Percentiles rank a stretch among this genome's conserved stretches.
phyloP scores from a whole-genome alignment of 2,113 vertebrate genomes.

The Mellivora capensis region DNA sequence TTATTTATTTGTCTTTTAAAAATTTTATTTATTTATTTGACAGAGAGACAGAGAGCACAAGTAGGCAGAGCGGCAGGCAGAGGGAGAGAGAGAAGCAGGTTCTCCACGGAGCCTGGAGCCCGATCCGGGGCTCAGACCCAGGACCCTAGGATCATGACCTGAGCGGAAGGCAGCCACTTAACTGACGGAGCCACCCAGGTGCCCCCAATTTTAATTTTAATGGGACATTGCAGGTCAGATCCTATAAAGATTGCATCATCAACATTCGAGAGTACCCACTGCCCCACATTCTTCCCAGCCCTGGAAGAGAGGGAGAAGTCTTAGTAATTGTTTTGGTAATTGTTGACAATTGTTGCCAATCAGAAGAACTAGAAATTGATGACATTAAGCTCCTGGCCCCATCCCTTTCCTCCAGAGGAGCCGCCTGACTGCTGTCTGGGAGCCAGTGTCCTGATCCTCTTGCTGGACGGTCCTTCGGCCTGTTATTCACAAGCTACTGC shows the following conservation, averaged over 20 bases:
- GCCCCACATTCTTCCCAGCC: neutral
- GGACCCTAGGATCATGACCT: no score
- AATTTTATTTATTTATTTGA: no score
- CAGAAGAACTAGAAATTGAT: neutral
- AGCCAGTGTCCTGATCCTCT: no score
- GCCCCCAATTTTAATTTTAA: neutral
- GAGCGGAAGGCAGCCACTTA: no score
- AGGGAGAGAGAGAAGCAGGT: no score
- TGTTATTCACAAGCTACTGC: accelerated
- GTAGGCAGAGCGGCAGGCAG: no score
- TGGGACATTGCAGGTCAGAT: neutral
- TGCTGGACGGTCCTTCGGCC: neutral
- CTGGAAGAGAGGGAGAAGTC: no score
- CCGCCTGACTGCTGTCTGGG: neutral
- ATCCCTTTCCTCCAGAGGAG: neutral
- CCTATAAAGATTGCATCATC: neutral
- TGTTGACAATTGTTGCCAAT: neutral
- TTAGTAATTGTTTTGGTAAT: neutral
- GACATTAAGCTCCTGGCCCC: neutral
- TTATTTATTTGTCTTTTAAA: no score
- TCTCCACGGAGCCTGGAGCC: no score
- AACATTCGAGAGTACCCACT: neutral
- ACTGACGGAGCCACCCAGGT: no score
- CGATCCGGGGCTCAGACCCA: no score
- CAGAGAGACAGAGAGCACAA: no score